Evolutionary conservation across 2,888 invertebrate genomes (phyloP), one percentile per base, ranked within the genome.

Genomic region (Amiota mariae): DNA sequence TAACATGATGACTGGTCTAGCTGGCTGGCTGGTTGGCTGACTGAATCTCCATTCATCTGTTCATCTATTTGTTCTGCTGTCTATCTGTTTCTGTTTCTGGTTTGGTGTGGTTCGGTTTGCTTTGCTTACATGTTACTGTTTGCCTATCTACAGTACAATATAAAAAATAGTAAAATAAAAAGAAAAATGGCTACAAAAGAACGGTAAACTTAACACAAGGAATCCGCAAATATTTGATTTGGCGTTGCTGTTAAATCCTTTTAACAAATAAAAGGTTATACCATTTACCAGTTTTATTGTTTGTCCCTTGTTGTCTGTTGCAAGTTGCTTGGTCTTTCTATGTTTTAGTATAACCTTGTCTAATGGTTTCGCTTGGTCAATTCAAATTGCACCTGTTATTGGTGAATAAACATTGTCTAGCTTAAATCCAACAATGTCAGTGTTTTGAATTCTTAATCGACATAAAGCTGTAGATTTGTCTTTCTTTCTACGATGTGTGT

Each of bases 191-290:
- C 11, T 36, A 36, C 36, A 59, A 0, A 0, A 59, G 20, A 4
- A 59, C 12, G 59, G 12, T 54, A 54, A 59, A 59, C 15, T 20
- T 15, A 18, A 20, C 15, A 59, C 36, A 59, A 59, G 59, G 18
- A 11, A 20, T 59, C 59, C 20, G 59, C 59, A 15, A 59, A 59
- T 59, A 59, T 59, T 59, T 59, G 59, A 59, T 59, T 59, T 59
- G 59, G 59, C 59, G 59, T 15, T 59, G 15, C 59, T 20, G 15
- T 59, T 59, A 15, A 59, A 59, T 15, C 59, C 59, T 20, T 51
- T 59, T 59, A 20, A 59, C 59, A 59, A 59, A 59, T 59, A 59
- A 59, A 59, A 59, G 20, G 18, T 59, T 20, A 59, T 59, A 11
- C 20, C 11, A 20, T 9, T 18, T 59, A 8, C 36, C 59, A 59